Base-by-base conservation (phyloP, 2,113 vertebrate species). In the Pachycephala philippinensis region DNA sequence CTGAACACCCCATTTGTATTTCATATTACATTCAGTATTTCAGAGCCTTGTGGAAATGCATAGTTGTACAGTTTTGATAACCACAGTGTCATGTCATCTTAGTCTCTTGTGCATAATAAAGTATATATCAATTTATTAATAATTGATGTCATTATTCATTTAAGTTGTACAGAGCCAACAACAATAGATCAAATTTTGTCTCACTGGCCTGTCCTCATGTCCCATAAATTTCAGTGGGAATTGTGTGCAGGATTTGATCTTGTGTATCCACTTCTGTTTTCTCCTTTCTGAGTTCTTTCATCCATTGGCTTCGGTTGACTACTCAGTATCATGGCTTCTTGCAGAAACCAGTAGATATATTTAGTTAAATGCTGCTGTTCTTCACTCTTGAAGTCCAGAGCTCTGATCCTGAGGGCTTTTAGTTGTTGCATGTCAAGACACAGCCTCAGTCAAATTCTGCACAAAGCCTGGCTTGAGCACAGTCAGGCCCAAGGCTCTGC, bases 81-180 rank as follows among this genome's bases (percentile, higher is more conserved):
- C 96, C 96, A 97, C 96, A 92, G 92, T 97, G 95, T 97, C 96
- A 91, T 98, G 97, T 98, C 97, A 96, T 96, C 97, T 96, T 97
- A 82, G 93, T 97, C 97, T 98, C 97, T 96, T 98, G 97, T 98
- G 98, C 97, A 90, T 98, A 98, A 98, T 98, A 98, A 98, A 98
- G 91, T 96, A 96, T 98, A 97, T 98, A 97, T 97, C 97, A 71
- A 31, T 96, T 97, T 97, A 98, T 97, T 97, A 97, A 95, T 77
- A 93, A 89, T 2, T 71, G 52, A 27, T 53, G 18, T 35, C 0
- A 10, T 86, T 45, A 27, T 72, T 94, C 17, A 54, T 93, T 96
- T 33, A 70, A 82, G 27, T 90, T 70, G 22, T 89, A 59, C 60
- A 69, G 33, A 93, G 9, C 53, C 68, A 72, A 54, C 11, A 30